These are phyloP conservation scores for Cyrtonyx montezumae DNA, from an alignment of 2,113 vertebrate species.

Conservation along the genomic window DNA sequence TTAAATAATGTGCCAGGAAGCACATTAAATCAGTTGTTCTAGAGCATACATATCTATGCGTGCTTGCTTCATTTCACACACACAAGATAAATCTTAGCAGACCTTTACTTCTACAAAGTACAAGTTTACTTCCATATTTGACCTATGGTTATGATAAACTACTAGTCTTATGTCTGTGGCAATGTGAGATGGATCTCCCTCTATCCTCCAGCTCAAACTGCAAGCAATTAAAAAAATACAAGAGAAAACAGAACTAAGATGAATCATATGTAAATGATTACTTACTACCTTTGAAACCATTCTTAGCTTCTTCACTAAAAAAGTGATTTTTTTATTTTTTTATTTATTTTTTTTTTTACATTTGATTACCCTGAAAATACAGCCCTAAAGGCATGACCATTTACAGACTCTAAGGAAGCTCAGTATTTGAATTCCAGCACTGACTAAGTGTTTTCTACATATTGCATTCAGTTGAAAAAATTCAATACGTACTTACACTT, in stretches of 20 bases:
- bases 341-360: neutral
- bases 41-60: fast-evolving
- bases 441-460: neutral
- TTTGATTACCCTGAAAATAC: neutral
- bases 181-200: neutral
- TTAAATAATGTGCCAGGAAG: neutral
- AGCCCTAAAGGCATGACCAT: neutral
- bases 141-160: neutral
- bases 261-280: neutral
- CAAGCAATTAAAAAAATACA: neutral
- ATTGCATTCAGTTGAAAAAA: neutral
- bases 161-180: neutral
- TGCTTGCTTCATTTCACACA: neutral
- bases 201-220: fast-evolving
- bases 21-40: neutral
- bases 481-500: slow-evolving; percentile 77
- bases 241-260: neutral
- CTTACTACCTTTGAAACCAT: neutral
- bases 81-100: neutral
- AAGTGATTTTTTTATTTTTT: too few species aligned
- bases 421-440: neutral
- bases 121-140: neutral
- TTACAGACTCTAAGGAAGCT: neutral
- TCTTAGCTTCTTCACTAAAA: neutral
- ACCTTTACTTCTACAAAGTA: neutral